Percentiles rank a stretch among this genome's conserved stretches.
phyloP scores from a whole-genome alignment of 92 coral and sea anemone genomes.

The Porites lobata region DNA sequence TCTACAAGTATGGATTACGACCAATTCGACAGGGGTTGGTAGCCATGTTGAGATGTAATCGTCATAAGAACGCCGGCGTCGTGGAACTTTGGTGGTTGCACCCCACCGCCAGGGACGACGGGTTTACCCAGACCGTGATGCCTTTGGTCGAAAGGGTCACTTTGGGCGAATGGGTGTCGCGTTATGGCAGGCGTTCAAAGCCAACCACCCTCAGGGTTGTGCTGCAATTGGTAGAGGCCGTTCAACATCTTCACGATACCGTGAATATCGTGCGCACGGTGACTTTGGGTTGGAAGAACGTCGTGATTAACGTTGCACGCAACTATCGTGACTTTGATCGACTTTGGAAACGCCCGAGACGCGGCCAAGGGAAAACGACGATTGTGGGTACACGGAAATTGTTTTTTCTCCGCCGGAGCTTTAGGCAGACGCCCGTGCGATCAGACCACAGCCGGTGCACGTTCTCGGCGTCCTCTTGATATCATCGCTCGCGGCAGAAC shows the following conservation, averaged over 20 bases:
- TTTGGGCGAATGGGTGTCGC: not conserved
- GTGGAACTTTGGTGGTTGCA: not conserved
- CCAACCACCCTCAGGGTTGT: not conserved
- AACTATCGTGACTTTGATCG: slow-evolving; percentile 3
- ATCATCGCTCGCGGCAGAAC: not conserved
- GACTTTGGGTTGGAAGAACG: slow-evolving; percentile 9
- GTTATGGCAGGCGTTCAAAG: not conserved
- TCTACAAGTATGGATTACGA: slow-evolving; percentile 2
- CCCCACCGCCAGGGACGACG: not conserved
- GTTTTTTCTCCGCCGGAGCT: slow-evolving; percentile 6
- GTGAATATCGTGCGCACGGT: slow-evolving; percentile 9
- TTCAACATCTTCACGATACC: not conserved
- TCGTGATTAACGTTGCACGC: not conserved
- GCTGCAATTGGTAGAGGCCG: not conserved
- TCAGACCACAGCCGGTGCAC: not conserved
- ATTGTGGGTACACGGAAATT: not conserved
- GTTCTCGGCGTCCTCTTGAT: slow-evolving; percentile 13
- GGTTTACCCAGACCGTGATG: not conserved
- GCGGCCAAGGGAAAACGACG: too few relatives aligned
- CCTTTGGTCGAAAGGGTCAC: not conserved
- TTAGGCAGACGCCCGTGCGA: not conserved
- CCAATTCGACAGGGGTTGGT: slow-evolving; percentile 7
- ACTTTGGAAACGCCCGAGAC: slow-evolving; percentile 6
- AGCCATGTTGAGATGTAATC: slow-evolving; percentile 17
- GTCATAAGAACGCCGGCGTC: not conserved